A percentile compares a stretch with the other conserved stretches of the same genome.
These are phyloP conservation scores for Saccopteryx leptura DNA, from an alignment of 2,113 vertebrate genomes.

Conservation along the genomic window DNA sequence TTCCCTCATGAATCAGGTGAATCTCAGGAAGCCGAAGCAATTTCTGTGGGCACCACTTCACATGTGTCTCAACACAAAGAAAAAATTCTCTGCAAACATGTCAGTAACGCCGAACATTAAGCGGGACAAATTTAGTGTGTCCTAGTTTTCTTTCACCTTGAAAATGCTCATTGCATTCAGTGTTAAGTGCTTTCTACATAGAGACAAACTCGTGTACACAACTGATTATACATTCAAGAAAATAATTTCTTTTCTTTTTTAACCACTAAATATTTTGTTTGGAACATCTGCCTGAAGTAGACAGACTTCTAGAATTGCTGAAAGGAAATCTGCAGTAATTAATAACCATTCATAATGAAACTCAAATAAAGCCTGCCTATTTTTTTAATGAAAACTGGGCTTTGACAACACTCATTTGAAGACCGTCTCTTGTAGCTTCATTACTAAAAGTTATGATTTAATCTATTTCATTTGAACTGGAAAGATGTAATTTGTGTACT, in stretches of 20 bases:
- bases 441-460: neutral
- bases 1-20: neutral
- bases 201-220: neutral
- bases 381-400: conserved; percentile 21
- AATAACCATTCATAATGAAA: neutral
- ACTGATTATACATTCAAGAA: neutral
- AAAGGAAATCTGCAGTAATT: neutral
- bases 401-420: neutral
- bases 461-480: conserved; percentile 47
- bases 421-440: neutral
- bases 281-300: neutral
- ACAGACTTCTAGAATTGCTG: neutral
- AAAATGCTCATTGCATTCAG: neutral
- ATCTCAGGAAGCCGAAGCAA: neutral
- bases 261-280: neutral
- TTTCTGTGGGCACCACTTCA: neutral
- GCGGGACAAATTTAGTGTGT: neutral
- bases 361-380: neutral
- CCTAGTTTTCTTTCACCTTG: neutral
- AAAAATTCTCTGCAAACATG: neutral
- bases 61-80: neutral
- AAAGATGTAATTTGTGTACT: neutral
- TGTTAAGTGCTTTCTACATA: neutral
- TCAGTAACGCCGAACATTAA: neutral
- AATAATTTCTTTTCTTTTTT: neutral